These are phyloP conservation scores for Bombus waltoni DNA, from an alignment of 1,140 invertebrate genomes.

Conservation along the genomic window DNA sequence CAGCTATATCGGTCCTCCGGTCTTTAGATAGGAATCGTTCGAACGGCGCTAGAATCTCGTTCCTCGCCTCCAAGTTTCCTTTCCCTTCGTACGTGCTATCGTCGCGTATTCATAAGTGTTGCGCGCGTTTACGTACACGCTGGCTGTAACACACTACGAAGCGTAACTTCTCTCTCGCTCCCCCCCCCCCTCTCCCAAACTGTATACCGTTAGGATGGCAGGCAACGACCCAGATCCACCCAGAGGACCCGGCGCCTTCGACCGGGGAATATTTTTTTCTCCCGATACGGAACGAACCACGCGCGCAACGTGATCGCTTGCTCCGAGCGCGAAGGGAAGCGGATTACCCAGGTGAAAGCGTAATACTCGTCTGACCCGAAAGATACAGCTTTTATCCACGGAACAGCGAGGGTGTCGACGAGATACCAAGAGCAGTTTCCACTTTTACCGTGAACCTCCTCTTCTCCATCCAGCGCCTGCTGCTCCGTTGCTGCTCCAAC, in stretches of 20 bases:
- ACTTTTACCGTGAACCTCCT: background rate
- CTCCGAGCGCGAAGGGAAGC: background rate
- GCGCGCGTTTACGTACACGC: background rate
- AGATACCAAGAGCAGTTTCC: background rate
- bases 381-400: slow-evolving; percentile 13
- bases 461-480: background rate
- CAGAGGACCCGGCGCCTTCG: slow-evolving; percentile 34
- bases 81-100: slow-evolving; percentile 41
- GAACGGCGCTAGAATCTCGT: slow-evolving; percentile 49
- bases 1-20: slow-evolving; percentile 32
- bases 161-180: background rate
- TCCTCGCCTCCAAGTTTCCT: slow-evolving; percentile 44
- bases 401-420: background rate
- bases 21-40: slow-evolving; percentile 56
- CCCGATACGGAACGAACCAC: background rate
- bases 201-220: slow-evolving; percentile 64
- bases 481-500: background rate
- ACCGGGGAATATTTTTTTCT: slow-evolving; percentile 35
- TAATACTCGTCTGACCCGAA: slow-evolving; percentile 15
- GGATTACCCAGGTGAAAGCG: slow-evolving; percentile 48
- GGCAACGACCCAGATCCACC: slow-evolving; percentile 58
- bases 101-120: background rate
- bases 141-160: background rate
- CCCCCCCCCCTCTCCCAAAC: background rate
- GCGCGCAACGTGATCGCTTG: background rate